A percentile compares a stretch with the other conserved stretches of the same genome.
Conservation (phyloP, 2,113 vertebrate species). For the Peromyscus maniculatus region DNA sequence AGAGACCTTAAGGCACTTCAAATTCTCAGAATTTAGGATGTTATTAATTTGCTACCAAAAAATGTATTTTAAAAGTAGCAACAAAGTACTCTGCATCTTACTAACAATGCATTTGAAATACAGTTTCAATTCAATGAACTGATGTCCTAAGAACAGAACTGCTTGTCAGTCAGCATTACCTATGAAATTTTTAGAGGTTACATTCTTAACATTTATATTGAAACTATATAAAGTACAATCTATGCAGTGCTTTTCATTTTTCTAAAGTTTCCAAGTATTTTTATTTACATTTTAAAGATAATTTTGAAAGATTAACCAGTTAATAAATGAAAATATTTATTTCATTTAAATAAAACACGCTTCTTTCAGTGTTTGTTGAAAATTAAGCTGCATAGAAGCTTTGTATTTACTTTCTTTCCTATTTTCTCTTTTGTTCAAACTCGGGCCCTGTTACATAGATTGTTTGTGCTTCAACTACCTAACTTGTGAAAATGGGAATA, state of each 20-base stretch:
- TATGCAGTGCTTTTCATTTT: neutral
- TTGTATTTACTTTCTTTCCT: constrained; percentile 11
- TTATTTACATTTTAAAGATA: constrained; percentile 63
- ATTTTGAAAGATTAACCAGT: constrained; percentile 43
- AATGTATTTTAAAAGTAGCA: constrained; percentile 8
- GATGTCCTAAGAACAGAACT: neutral
- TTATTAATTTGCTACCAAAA: constrained; percentile 48
- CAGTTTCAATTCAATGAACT: constrained; percentile 64
- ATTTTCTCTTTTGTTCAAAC: neutral
- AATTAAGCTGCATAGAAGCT: neutral
- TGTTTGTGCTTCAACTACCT: constrained; percentile 43
- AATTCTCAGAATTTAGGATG: constrained; percentile 11
- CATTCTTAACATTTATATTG: constrained; percentile 29
- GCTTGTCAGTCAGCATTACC: neutral
- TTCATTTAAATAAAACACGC: neutral
- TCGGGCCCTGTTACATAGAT: neutral
- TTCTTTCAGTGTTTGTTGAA: neutral
- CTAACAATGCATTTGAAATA: constrained; percentile 41
- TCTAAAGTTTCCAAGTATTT: constrained; percentile 18
- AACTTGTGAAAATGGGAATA: constrained; percentile 33
- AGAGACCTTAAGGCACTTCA: constrained; percentile 52
- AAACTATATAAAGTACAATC: constrained; percentile 44
- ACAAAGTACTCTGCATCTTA: constrained; percentile 44
- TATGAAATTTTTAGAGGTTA: constrained; percentile 18
- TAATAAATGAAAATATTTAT: constrained; percentile 26